These are phyloP conservation scores for Chymomyza costata DNA, from an alignment of 1,140 invertebrate species.

Conservation along the genomic window DNA sequence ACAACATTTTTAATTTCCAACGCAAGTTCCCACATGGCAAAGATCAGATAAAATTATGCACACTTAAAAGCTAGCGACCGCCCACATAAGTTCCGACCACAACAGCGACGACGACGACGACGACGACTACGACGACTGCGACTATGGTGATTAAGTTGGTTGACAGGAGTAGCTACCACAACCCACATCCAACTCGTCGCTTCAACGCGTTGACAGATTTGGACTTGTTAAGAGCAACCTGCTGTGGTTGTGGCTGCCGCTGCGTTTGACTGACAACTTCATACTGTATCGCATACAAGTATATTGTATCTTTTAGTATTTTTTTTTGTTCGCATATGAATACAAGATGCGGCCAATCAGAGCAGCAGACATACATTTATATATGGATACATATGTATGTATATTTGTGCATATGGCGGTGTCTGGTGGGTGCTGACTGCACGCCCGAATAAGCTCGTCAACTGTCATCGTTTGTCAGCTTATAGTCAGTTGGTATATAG, in stretches of 20 bases:
- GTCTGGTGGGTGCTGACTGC: too few species aligned
- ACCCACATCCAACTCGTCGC: slow-evolving; percentile 43
- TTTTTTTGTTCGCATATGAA: slow-evolving; percentile 2
- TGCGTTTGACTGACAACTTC: slow-evolving; percentile 51
- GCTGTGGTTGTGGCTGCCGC: slow-evolving; percentile 10
- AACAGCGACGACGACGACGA: slow-evolving; percentile 15
- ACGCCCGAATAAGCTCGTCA: slow-evolving; percentile 66
- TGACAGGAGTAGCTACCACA: too few species aligned
- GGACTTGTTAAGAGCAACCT: slow-evolving; percentile 61
- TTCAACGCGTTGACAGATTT: slow-evolving; percentile 68
- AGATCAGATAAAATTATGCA: slow-evolving; percentile 30
- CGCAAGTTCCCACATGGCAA: not conserved
- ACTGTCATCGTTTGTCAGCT: slow-evolving; percentile 75
- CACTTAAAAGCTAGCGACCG: slow-evolving; percentile 61
- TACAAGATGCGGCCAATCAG: slow-evolving; percentile 57
- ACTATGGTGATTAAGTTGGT: too few species aligned
- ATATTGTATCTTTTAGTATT: slow-evolving; percentile 19
- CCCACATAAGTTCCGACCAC: slow-evolving; percentile 47
- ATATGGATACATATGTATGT: too few species aligned
- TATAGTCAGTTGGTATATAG: slow-evolving; percentile 58
- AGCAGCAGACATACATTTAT: slow-evolving; percentile 27
- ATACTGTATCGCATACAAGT: slow-evolving; percentile 51
- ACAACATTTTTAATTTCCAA: not conserved
- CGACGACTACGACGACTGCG: slow-evolving; percentile 26
- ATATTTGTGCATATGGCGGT: not conserved